Conservation (phyloP, 2,888 invertebrate genomes). For the Conomelus anceps region DNA sequence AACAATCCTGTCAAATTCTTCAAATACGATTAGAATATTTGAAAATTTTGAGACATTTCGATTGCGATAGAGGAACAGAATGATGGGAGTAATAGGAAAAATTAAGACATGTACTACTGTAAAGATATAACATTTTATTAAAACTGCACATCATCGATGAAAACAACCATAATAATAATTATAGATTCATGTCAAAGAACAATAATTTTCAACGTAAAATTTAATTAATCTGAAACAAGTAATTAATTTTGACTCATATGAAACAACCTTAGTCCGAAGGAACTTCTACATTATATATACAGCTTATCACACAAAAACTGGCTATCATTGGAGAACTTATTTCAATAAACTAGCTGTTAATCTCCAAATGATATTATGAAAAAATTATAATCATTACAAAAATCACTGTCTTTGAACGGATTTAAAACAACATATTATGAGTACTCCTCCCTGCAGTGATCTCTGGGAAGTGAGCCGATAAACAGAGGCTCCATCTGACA, state of each 20-base stretch:
- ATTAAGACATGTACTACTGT: not conserved
- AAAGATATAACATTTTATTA: not conserved
- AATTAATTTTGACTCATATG: no score
- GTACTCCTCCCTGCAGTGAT: not conserved
- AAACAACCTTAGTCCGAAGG: not conserved
- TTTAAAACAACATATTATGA: not conserved
- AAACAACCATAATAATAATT: not conserved
- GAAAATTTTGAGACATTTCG: no score
- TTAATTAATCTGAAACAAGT: not conserved
- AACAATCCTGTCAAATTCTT: no score
- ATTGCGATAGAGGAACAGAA: no score
- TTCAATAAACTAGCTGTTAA: not conserved
- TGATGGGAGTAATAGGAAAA: no score
- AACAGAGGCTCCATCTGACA: not conserved
- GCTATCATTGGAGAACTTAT: no score
- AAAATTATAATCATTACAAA: not conserved
- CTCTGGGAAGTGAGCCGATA: not conserved
- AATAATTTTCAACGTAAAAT: not conserved
- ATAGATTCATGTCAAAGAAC: not conserved
- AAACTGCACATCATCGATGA: not conserved
- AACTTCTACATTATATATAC: not conserved
- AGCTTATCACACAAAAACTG: not conserved
- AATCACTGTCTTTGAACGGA: not conserved
- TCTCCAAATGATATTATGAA: not conserved
- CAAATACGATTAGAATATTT: no score